Base-by-base conservation (phyloP, 2,797 vertebrate genomes). In the Acrossocheilus fasciatus region DNA sequence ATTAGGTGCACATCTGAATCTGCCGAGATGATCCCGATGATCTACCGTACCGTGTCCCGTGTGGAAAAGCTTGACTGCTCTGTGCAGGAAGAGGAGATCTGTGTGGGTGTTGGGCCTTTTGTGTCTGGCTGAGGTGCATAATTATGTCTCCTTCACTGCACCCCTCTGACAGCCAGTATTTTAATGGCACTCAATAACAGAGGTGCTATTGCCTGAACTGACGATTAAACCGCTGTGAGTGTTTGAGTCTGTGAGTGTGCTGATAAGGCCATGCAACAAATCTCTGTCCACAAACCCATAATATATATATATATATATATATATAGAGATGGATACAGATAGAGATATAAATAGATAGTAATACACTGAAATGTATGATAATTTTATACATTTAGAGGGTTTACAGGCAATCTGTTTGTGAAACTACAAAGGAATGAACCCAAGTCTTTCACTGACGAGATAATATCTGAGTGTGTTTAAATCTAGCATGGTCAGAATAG, bases 61-160 rank as follows among this genome's bases (percentile, higher is more conserved):
- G 81, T 83, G 72, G 87, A 70, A 88, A 87, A 87, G 86, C 87
- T 84, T 75, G 86, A 84, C 87, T 85, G 80, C 82, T 86, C 74
- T 41, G 76, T 66, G 74, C 81, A 84, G 89, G 73, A 88, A 80
- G 54, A 80, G 72, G 59, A 78, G 83, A 70, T 87, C 54, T 45
- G 88, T 89, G 89, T 87, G 89, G 89, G 87, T 90, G 90, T 89
- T 88, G 88, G 91, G 88, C 81, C 88, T 82, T 91, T 91, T 91
- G 91, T 91, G 91, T 91, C 90, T 91, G 85, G 90, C 82, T 87
- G 87, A 90, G 89, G 89, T 89, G 90, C 90, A 91, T 88, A 87
- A 91, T 90, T 87, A 87, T 84, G 80, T 89, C 88, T 90, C 87
- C 88, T 86, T 83, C 86, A 88, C 81, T 82, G 87, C 86, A 88